Conservation (phyloP, 2,888 invertebrate genomes). For the Cylloceria caligata region DNA sequence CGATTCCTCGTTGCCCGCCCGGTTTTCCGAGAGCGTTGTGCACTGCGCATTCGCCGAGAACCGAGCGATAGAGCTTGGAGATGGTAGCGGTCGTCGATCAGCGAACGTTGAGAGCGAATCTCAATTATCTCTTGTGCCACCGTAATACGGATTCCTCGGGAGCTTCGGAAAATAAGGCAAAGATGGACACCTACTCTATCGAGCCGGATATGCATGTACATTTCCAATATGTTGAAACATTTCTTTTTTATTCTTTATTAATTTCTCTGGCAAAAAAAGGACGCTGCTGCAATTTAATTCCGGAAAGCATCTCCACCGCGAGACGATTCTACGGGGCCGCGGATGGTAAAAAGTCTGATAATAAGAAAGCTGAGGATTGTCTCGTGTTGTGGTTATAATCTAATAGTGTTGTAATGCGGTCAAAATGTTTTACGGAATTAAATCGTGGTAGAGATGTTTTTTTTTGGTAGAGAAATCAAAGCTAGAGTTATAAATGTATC, state of each 20-base stretch:
- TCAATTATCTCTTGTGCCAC: conserved; percentile 69
- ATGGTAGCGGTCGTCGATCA: conserved; percentile 63
- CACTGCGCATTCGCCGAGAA: conserved; percentile 28
- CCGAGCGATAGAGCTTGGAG: conserved; percentile 51
- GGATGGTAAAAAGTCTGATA: no score
- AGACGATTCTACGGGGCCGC: no score
- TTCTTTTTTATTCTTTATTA: no score
- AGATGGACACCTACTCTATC: conserved; percentile 33
- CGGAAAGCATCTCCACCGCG: no score
- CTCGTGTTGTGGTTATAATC: no score
- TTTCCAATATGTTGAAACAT: no score
- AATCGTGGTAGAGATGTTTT: no score
- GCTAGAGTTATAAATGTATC: not conserved
- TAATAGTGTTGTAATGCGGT: no score
- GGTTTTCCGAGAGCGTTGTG: conserved; percentile 49
- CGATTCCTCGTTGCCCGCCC: conserved; percentile 64
- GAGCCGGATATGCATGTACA: not conserved
- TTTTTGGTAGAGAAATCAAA: not conserved
- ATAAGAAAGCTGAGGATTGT: no score
- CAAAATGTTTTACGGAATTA: no score
- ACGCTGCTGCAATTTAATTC: no score
- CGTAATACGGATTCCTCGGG: conserved; percentile 61
- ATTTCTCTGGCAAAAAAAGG: no score
- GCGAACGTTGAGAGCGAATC: conserved; percentile 67
- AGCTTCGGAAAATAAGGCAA: conserved; percentile 15